These are phyloP conservation scores for Pelobates fuscus DNA, from an alignment of 2,113 vertebrate genomes.

Conservation along the genomic window DNA sequence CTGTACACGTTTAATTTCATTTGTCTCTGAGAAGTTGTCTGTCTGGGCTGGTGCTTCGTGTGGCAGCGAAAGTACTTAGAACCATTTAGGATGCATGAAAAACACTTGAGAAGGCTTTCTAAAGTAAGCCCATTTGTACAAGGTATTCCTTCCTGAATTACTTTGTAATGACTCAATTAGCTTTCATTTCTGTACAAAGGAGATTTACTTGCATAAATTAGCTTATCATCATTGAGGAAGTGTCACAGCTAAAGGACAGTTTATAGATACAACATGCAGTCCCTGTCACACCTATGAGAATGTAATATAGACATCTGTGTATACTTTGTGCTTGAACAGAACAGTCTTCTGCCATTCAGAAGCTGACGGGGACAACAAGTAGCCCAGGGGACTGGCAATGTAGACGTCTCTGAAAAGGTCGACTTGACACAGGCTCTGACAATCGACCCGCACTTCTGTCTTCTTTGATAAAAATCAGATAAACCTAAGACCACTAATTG, in stretches of 20 bases:
- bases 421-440: constrained; percentile 98
- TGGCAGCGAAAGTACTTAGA: constrained; percentile 67
- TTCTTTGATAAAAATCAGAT: constrained; percentile 99
- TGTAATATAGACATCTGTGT: constrained; percentile 99
- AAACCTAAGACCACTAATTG: constrained; percentile 97
- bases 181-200: constrained; percentile 99
- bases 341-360: constrained; percentile 99
- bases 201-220: constrained; percentile 99
- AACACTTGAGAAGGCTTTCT: constrained; percentile 92
- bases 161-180: constrained; percentile 99
- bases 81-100: constrained; percentile 80
- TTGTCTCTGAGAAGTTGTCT: constrained; percentile 48
- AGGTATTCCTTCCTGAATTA: constrained; percentile 93
- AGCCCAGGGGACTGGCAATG: constrained; percentile 85
- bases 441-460: constrained; percentile 97
- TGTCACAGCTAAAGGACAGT: constrained; percentile 99
- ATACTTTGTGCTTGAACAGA: constrained; percentile 98
- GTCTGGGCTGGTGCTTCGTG: constrained; percentile 52
- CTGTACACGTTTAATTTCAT: constrained; percentile 27
- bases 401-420: constrained; percentile 99
- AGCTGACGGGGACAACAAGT: constrained; percentile 88
- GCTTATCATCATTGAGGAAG: constrained; percentile 94
- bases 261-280: constrained; percentile 99
- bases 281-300: constrained; percentile 90
- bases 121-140: constrained; percentile 99